Evolutionary conservation across 2,113 vertebrate species (phyloP).

Genomic region (Casuarius casuarius): DNA sequence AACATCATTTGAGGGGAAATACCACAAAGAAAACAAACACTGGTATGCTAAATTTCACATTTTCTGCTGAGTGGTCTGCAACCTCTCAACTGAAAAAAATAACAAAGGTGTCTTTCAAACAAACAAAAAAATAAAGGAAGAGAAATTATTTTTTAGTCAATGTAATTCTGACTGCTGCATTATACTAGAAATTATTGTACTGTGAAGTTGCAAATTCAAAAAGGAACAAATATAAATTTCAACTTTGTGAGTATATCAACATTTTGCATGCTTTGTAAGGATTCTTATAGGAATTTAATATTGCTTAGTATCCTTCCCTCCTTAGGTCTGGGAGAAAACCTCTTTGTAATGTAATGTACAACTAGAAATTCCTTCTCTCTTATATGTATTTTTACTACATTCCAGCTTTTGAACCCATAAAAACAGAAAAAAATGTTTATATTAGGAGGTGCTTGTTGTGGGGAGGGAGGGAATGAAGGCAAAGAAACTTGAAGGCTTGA

Average conservation of each 20-base stretch:
- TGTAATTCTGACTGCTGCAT: conserved; percentile 45
- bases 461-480: conserved; percentile 46
- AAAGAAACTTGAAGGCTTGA: conserved; percentile 48
- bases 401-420: conserved; percentile 32
- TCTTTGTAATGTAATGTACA: conserved; percentile 62
- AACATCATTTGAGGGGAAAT: not conserved
- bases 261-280: conserved; percentile 70
- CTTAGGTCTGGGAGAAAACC: conserved; percentile 64
- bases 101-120: not conserved
- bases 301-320: conserved; percentile 64
- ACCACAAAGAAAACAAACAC: not conserved
- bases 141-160: conserved; percentile 25
- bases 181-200: conserved; percentile 51
- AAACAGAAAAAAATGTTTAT: not conserved
- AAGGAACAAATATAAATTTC: conserved; percentile 41
- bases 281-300: conserved; percentile 66
- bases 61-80: not conserved
- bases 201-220: conserved; percentile 60
- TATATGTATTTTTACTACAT: conserved; percentile 60
- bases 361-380: conserved; percentile 63
- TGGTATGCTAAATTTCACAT: not conserved
- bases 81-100: not conserved
- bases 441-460: conserved; percentile 28
- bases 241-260: conserved; percentile 64
- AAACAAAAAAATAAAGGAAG: conserved; percentile 6